Conservation (phyloP, 2,888 invertebrate species). For the Salticus scenicus region DNA sequence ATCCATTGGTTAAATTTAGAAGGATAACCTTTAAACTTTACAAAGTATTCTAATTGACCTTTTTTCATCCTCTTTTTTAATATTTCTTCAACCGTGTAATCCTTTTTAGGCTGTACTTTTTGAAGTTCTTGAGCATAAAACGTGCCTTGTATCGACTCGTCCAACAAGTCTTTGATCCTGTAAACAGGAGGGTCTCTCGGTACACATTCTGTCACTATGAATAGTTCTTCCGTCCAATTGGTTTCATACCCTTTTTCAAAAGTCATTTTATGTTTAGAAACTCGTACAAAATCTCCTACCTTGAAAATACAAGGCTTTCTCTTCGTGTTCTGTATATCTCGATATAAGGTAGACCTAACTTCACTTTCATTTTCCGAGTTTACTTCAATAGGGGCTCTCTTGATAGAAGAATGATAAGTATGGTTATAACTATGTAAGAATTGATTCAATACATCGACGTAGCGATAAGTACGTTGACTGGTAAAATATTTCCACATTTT, state of each 20-base stretch:
- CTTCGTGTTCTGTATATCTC: background rate
- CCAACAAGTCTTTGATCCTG: too few relatives aligned
- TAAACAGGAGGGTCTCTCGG: constrained; percentile 30
- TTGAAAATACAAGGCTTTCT: background rate
- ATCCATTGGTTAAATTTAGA: constrained; percentile 38
- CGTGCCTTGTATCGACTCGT: constrained; percentile 8
- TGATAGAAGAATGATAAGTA: constrained; percentile 30
- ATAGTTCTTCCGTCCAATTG: constrained; percentile 45
- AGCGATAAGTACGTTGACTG: too few relatives aligned
- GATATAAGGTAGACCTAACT: background rate
- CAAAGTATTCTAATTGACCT: too few relatives aligned
- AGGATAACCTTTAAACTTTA: too few relatives aligned
- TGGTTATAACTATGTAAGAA: constrained; percentile 45
- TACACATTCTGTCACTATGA: constrained; percentile 6
- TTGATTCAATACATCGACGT: too few relatives aligned
- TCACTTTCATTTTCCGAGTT: too few relatives aligned
- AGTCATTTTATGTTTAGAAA: constrained; percentile 36
- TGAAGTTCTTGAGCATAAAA: constrained; percentile 30
- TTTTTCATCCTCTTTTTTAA: background rate
- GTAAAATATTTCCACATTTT: too few relatives aligned
- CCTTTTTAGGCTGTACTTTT: background rate
- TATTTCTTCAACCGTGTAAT: constrained; percentile 34
- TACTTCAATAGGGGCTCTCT: too few relatives aligned
- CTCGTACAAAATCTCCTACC: constrained; percentile 19
- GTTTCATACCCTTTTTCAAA: too few relatives aligned